Base-by-base conservation (phyloP, 2,113 vertebrate species). In the Podiceps cristatus region DNA sequence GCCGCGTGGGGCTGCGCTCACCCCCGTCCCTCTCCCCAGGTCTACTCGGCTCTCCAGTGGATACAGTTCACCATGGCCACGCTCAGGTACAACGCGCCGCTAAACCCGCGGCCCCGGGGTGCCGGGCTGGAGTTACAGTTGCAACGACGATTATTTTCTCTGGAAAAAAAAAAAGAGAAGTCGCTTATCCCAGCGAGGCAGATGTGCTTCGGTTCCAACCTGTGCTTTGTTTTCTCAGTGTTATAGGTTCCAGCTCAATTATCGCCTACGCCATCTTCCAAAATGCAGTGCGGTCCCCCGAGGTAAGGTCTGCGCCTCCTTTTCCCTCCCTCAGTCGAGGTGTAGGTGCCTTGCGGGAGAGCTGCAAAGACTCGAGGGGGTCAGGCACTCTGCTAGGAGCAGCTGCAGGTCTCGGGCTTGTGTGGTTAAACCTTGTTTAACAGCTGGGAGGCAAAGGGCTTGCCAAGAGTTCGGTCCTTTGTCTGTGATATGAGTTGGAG, bases 171-270 rank as follows among this genome's bases (percentile, higher is more conserved):
- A 27, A 37, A 35, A 52, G n/a, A 68, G 31, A 83, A 66, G n/a
- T 35, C 13, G 9, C 50, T 42, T n/a, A 11, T 63, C 19, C 15
- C 63, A 15, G 59, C 53, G 11, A 64, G 66, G 49, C 40, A 25
- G 80, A 83, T 5, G 18, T 4, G 28, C 56, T 75, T 73, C 80
- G 8, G 6, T 52, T 44, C 88, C 92, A 94, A 92, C 59, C 88
- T 56, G 27, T 66, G 95, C 75, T 98, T 86, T 97, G 11, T 86
- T 94, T 82, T 92, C 53, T 50, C 94, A 98, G 98, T 60, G 94
- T 98, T 96, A 82, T 97, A 95, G 98, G 98, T 88, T 98, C 98
- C 95, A 98, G 98, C 91, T 98, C 98, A 7, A 97, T 99, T 58
- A 98, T 98, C 82, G 97, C 98, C 20, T 98, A 97, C 4, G 94